Conservation (phyloP, 2,113 vertebrate genomes). For the Neogobius melanostomus region DNA sequence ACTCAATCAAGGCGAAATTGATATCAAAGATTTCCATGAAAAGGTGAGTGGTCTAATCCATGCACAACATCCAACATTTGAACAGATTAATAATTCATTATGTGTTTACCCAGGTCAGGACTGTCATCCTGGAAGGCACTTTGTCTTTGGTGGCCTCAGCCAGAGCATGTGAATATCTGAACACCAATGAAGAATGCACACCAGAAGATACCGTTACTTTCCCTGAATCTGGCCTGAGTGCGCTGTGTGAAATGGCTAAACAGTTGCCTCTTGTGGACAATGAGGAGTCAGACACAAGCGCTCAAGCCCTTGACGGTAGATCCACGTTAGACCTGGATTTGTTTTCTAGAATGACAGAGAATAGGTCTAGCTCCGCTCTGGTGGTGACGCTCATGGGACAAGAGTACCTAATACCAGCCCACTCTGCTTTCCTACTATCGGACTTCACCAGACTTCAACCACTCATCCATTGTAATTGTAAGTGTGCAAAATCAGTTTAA, state of each 20-base stretch:
- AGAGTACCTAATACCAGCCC: slow-evolving; percentile 87
- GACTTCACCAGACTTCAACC: slow-evolving; percentile 87
- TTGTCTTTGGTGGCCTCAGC: slow-evolving; percentile 80
- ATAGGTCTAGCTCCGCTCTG: slow-evolving; percentile 64
- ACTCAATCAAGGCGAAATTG: slow-evolving; percentile 89
- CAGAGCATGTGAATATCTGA: slow-evolving; percentile 76
- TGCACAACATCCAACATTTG: neutral
- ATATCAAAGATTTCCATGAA: slow-evolving; percentile 84
- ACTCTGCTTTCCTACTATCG: slow-evolving; percentile 88
- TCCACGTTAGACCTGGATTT: slow-evolving; percentile 75
- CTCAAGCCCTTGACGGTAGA: slow-evolving; percentile 57
- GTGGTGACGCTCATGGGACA: slow-evolving; percentile 84
- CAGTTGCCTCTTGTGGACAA: slow-evolving; percentile 71
- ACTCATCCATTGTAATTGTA: slow-evolving; percentile 84
- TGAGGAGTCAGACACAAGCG: slow-evolving; percentile 39
- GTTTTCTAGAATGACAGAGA: slow-evolving; percentile 82
- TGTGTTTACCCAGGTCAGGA: slow-evolving; percentile 77
- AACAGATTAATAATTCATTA: neutral
- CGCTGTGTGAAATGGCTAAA: slow-evolving; percentile 92
- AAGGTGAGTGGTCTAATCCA: slow-evolving; percentile 70
- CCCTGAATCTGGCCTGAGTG: slow-evolving; percentile 76
- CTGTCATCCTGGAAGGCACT: slow-evolving; percentile 82
- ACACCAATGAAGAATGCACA: slow-evolving; percentile 16
- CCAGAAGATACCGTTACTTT: slow-evolving; percentile 28
- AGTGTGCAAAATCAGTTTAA: neutral